Conservation (phyloP, 2,888 invertebrate genomes). For the Euzophera pinguis region DNA sequence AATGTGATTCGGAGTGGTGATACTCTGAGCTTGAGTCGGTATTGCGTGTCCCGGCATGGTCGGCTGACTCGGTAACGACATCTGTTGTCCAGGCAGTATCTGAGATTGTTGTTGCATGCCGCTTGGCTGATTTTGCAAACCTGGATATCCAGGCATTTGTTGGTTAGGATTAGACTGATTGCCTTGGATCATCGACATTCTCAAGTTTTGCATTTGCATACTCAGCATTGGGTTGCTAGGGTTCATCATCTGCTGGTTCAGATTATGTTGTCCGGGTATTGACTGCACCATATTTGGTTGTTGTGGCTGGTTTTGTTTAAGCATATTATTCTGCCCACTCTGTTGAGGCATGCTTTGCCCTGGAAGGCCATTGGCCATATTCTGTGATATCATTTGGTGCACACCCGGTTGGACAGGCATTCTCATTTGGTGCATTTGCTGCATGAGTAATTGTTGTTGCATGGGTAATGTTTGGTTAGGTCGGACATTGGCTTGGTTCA, state of each 20-base stretch:
- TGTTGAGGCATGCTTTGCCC: constrained; percentile 43
- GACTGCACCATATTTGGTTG: constrained; percentile 50
- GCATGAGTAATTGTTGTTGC: constrained; percentile 61
- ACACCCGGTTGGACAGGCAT: constrained; percentile 55
- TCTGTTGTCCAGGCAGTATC: constrained; percentile 45
- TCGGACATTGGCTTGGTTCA: constrained; percentile 54
- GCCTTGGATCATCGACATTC: constrained; percentile 60
- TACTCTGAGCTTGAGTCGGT: constrained; percentile 37
- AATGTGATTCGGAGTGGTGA: constrained; percentile 43
- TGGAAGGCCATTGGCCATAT: constrained; percentile 43
- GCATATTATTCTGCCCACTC: constrained; percentile 43
- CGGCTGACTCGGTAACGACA: constrained; percentile 43
- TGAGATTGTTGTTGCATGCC: constrained; percentile 41
- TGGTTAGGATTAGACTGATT: constrained; percentile 46
- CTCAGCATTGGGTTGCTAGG: constrained; percentile 53
- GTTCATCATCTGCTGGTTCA: constrained; percentile 41
- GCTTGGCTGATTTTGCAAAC: constrained; percentile 48
- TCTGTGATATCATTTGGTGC: constrained; percentile 52
- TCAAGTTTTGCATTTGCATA: constrained; percentile 67
- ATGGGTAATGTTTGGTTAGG: constrained; percentile 51
- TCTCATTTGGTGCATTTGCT: constrained; percentile 70
- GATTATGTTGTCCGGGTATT: constrained; percentile 52
- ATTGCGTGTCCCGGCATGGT: constrained; percentile 33
- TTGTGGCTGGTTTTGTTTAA: constrained; percentile 54
- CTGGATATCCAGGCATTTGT: constrained; percentile 51